These are phyloP conservation scores for Amblyopsis rosae DNA, from an alignment of 2,113 vertebrate species.

Conservation along the genomic window DNA sequence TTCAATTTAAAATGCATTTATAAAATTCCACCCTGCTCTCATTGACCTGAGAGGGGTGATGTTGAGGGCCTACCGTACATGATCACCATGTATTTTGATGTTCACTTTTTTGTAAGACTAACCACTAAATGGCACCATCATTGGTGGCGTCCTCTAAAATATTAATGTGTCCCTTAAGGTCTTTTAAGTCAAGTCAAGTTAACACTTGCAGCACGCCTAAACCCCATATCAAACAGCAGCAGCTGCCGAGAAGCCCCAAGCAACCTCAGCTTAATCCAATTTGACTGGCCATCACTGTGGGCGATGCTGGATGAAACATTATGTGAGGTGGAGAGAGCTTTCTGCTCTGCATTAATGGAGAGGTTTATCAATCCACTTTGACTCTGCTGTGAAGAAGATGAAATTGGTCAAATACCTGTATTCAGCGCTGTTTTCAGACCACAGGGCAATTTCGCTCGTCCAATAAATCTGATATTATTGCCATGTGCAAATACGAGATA, in stretches of 20 bases:
- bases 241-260: constrained; percentile 77
- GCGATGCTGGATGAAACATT: constrained; percentile 74
- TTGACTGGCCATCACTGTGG: constrained; percentile 79
- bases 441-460: constrained; percentile 20
- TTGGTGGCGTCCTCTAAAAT: constrained; percentile 60
- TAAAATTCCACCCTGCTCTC: neutral
- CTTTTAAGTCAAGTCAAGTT: constrained; percentile 77
- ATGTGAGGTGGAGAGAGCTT: constrained; percentile 73
- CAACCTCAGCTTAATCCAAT: constrained; percentile 80
- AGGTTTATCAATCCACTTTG: constrained; percentile 66
- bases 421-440: constrained; percentile 29
- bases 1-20: no score
- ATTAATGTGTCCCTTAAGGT: constrained; percentile 66
- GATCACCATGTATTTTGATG: constrained; percentile 36
- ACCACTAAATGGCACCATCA: constrained; percentile 54
- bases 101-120: constrained; percentile 50
- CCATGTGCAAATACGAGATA: constrained; percentile 5
- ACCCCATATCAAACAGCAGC: constrained; percentile 79
- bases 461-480: constrained; percentile 24
- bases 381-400: constrained; percentile 50
- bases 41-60: constrained; percentile 15
- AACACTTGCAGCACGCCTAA: constrained; percentile 77
- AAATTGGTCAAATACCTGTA: constrained; percentile 52
- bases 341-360: constrained; percentile 69
- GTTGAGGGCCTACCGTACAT: constrained; percentile 15